phyloP scores from a whole-genome alignment of 37 sponge, comb jelly and placozoan genomes.

The Hexactinellida sp. region DNA sequence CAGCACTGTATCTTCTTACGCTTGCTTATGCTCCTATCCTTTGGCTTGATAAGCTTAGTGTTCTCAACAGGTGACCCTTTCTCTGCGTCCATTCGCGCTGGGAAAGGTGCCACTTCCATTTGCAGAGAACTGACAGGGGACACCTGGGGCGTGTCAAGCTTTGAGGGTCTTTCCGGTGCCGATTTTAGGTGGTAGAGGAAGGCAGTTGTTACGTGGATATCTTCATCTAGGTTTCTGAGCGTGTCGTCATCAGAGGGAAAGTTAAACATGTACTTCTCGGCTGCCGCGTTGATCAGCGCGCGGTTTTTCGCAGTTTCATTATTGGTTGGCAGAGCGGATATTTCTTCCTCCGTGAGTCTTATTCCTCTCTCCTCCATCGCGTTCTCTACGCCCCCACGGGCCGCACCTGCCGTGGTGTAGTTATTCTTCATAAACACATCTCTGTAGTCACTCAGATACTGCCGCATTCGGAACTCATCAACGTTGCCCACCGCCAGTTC shows the following conservation, averaged over 20 bases:
- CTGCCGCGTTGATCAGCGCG: background rate
- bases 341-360: background rate
- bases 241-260: background rate
- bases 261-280: background rate
- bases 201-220: background rate
- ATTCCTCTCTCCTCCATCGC: background rate
- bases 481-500: background rate
- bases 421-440: background rate
- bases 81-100: background rate
- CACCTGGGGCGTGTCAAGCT: background rate
- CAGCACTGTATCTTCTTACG: constrained; percentile 2
- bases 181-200: background rate
- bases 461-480: background rate
- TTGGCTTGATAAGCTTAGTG: background rate
- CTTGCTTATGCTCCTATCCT: background rate
- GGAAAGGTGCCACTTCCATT: background rate
- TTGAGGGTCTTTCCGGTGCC: background rate
- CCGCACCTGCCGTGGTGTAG: background rate
- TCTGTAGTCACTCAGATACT: constrained; percentile 1
- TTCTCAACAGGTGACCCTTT: background rate
- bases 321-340: background rate
- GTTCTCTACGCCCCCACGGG: background rate
- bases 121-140: background rate
- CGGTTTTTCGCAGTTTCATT: background rate
- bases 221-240: background rate